Percentiles rank a stretch among this genome's conserved stretches.
Conservation (phyloP, 2,888 invertebrate species). For the Choristoneura rosaceana region DNA sequence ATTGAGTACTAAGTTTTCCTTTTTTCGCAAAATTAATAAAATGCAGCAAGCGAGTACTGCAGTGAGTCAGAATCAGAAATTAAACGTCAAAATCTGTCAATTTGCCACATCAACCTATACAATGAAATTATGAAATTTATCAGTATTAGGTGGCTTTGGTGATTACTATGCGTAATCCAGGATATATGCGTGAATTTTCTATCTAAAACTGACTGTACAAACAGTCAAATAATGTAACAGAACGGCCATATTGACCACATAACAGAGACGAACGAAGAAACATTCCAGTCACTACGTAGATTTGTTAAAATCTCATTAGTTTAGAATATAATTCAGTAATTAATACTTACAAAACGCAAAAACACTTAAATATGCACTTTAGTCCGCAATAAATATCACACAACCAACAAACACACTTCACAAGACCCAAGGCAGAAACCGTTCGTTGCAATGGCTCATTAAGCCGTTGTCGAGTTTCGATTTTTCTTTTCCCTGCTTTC, state of each 20-base stretch:
- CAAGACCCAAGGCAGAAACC: slow-evolving; percentile 83
- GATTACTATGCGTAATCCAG: slow-evolving; percentile 1
- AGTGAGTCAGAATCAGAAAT: slow-evolving; percentile 69
- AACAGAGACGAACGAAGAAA: slow-evolving; percentile 56
- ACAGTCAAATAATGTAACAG: slow-evolving; percentile 62
- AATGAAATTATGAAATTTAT: slow-evolving; percentile 35
- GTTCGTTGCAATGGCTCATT: slow-evolving; percentile 72
- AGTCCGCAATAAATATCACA: slow-evolving; percentile 70
- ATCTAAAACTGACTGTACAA: slow-evolving; percentile 44
- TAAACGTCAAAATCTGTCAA: slow-evolving; percentile 82
- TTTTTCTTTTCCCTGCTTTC: slow-evolving; percentile 63
- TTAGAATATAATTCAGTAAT: slow-evolving; percentile 42
- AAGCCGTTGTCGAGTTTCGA: slow-evolving; percentile 67
- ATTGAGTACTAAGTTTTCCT: neutral
- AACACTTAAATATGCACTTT: slow-evolving; percentile 72
- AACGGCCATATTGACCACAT: slow-evolving; percentile 84
- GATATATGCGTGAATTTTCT: slow-evolving; percentile 12
- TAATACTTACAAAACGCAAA: slow-evolving; percentile 77
- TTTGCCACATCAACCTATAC: slow-evolving; percentile 78
- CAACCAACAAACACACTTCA: slow-evolving; percentile 77
- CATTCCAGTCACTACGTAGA: slow-evolving; percentile 45
- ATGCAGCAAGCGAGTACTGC: slow-evolving; percentile 41
- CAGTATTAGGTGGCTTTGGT: slow-evolving; percentile 6
- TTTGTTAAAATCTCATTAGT: slow-evolving; percentile 37
- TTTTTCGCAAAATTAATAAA: slow-evolving; percentile 50